Percentiles rank a stretch among this genome's conserved stretches.
These are phyloP conservation scores for Rhinophrynus dorsalis DNA, from an alignment of 2,797 vertebrate species.

Conservation along the genomic window DNA sequence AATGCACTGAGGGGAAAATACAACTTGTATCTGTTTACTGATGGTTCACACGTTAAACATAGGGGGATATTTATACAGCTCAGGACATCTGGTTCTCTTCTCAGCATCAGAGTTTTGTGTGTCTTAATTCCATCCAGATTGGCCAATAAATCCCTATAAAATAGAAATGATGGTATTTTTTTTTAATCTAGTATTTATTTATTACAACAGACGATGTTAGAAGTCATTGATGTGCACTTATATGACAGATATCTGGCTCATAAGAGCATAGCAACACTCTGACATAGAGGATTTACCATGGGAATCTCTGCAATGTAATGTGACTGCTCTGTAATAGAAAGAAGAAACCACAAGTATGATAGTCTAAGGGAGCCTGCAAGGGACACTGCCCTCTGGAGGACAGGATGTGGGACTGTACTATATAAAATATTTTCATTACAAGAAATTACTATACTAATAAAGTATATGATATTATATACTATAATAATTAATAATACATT, in stretches of 20 bases:
- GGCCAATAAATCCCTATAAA: conserved; percentile 64
- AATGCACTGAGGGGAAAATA: conserved; percentile 19
- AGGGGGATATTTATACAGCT: conserved; percentile 68
- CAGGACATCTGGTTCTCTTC: conserved; percentile 81
- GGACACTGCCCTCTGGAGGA: neutral
- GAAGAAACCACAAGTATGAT: neutral
- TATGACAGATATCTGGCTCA: conserved; percentile 38
- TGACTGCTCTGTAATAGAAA: conserved; percentile 5
- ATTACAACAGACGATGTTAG: conserved; percentile 26
- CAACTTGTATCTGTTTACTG: conserved; percentile 8
- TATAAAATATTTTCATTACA: neutral
- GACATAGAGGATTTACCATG: conserved; percentile 36
- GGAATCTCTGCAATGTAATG: conserved; percentile 28
- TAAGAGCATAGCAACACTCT: conserved; percentile 28
- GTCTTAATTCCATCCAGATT: conserved; percentile 81
- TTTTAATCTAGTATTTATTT: conserved; percentile 42
- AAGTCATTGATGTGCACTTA: conserved; percentile 47
- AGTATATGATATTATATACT: too few species aligned
- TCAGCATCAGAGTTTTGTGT: conserved; percentile 74
- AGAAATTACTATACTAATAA: too few species aligned
- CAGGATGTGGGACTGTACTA: neutral
- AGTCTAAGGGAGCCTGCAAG: neutral
- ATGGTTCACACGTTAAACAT: conserved; percentile 50
- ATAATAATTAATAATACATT: too few species aligned
- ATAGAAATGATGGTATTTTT: conserved; percentile 32